Evolutionary conservation across 2,797 vertebrate genomes (phyloP).

Genomic region (Gorsachius magnificus): DNA sequence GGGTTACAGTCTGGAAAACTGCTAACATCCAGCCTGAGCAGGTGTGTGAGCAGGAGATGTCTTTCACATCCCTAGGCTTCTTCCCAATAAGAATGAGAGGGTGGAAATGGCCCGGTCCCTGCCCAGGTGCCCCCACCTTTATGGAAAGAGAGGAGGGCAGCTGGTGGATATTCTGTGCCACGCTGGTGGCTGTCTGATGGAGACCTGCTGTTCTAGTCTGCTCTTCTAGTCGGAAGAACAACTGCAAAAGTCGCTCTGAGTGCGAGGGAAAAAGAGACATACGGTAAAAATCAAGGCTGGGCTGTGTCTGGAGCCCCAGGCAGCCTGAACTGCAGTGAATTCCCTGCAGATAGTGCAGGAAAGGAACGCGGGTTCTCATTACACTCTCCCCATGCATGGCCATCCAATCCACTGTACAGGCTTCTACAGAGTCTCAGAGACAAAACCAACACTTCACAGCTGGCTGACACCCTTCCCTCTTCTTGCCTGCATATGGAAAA

Average conservation of each 20-base stretch:
- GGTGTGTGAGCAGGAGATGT: neutral
- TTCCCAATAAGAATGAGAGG: neutral
- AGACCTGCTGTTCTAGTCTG: neutral
- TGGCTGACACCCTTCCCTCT: neutral
- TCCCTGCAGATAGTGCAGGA: neutral
- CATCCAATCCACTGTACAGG: neutral
- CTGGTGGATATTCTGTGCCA: neutral
- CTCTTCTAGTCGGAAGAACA: neutral
- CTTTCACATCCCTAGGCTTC: neutral
- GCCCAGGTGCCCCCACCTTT: neutral
- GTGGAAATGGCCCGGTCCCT: neutral
- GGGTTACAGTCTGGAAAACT: neutral
- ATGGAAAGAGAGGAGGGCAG: neutral
- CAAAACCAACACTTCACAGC: neutral
- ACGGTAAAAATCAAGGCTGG: neutral
- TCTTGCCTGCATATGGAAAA: fast-evolving
- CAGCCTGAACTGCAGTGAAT: neutral
- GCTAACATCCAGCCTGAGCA: neutral
- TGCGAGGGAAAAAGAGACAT: too few species aligned
- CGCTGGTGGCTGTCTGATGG: neutral
- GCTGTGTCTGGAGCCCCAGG: neutral
- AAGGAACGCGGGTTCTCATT: neutral
- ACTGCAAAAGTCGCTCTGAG: neutral
- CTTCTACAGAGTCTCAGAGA: neutral
- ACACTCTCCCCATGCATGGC: neutral